Percentiles rank a stretch among this genome's conserved stretches.
phyloP scores from a whole-genome alignment of 1,140 invertebrate species.

The Lasioglossum baleicum region DNA sequence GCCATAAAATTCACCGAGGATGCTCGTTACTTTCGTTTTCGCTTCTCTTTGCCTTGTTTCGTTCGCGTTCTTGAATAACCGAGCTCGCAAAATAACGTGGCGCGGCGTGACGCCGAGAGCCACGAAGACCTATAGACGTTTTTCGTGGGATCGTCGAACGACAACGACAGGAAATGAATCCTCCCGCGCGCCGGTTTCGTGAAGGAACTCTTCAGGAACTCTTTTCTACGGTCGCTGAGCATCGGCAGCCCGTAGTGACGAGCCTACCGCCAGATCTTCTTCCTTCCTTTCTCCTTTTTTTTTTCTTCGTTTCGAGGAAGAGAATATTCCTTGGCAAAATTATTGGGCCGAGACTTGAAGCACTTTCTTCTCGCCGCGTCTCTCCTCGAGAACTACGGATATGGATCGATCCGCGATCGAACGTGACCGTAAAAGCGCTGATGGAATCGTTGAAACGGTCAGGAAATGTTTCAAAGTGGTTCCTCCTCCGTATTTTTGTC shows the following conservation, averaged over 20 bases:
- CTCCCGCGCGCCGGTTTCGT: slow-evolving; percentile 39
- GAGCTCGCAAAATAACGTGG: slow-evolving; percentile 53
- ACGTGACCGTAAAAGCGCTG: neutral
- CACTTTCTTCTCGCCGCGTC: neutral
- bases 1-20: slow-evolving; percentile 48
- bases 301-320: neutral
- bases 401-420: slow-evolving; percentile 2
- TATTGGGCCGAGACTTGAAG: slow-evolving; percentile 1
- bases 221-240: slow-evolving; percentile 12
- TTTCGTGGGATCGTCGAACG: slow-evolving; percentile 54
- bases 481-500: slow-evolving; percentile 2
- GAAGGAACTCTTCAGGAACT: neutral
- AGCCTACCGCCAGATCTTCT: neutral
- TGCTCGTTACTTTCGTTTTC: slow-evolving; percentile 57
- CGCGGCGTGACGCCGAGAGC: neutral
- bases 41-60: slow-evolving; percentile 18
- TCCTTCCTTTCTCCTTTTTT: neutral
- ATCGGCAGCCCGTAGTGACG: neutral
- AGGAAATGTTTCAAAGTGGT: neutral
- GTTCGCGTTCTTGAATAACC: slow-evolving; percentile 15
- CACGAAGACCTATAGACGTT: slow-evolving; percentile 23
- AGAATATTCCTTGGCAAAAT: neutral
- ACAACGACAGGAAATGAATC: slow-evolving; percentile 53
- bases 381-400: neutral
- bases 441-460: slow-evolving; percentile 5